A percentile compares a stretch with the other conserved stretches of the same genome.
Evolutionary conservation across 1,140 invertebrate genomes (phyloP).

Genomic region (Myzus persicae): DNA sequence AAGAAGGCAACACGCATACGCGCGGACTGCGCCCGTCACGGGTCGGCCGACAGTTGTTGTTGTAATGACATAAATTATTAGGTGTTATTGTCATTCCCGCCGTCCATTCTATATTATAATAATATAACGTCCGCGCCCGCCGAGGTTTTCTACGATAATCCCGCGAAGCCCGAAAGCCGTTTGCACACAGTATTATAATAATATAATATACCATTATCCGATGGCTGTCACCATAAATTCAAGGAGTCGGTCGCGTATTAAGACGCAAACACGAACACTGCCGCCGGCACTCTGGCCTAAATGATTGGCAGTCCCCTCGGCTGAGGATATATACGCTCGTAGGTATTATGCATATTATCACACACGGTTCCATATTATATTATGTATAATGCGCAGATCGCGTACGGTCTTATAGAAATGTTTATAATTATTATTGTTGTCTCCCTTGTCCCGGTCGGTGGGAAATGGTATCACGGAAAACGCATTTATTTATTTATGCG

Average conservation of each 20-base stretch:
- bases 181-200: neutral
- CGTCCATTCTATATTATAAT: neutral
- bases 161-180: neutral
- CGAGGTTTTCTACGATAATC: neutral
- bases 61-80: neutral
- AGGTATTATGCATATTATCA: neutral
- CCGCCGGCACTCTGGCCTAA: neutral
- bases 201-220: neutral
- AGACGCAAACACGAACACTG: slow-evolving; percentile 20
- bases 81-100: too few species aligned
- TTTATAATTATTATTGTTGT: neutral
- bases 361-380: neutral
- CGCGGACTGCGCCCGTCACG: neutral
- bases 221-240: slow-evolving; percentile 33
- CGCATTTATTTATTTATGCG: neutral
- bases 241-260: slow-evolving; percentile 19
- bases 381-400: neutral
- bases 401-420: neutral
- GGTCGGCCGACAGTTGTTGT: neutral
- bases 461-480: neutral
- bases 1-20: neutral
- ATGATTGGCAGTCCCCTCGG: slow-evolving; percentile 47
- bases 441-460: neutral
- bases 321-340: neutral
- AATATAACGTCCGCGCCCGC: neutral